A percentile compares a stretch with the other conserved stretches of the same genome.
Conservation (phyloP, 2,888 invertebrate species). For the Tiliacea aurago region DNA sequence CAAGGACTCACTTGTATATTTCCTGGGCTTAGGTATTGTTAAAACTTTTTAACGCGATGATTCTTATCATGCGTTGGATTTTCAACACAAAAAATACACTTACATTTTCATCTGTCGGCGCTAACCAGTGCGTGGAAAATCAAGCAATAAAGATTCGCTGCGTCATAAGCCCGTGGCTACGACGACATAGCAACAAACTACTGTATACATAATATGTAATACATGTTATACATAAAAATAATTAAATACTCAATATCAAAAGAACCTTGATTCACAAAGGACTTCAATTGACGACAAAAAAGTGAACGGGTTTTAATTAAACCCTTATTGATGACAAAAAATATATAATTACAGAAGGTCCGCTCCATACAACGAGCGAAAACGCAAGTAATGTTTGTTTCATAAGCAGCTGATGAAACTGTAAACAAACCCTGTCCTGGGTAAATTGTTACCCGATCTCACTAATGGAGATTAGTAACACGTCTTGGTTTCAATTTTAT, state of each 20-base stretch:
- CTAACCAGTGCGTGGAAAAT: too few species aligned
- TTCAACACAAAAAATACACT: too few species aligned
- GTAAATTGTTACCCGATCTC: background rate
- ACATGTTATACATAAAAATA: background rate
- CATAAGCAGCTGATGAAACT: background rate
- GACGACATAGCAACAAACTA: background rate
- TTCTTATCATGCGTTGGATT: too few species aligned
- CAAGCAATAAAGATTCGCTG: too few species aligned
- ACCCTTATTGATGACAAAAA: slow-evolving; percentile 20
- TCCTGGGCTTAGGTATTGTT: too few species aligned
- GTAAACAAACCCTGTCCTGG: too few species aligned
- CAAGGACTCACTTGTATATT: too few species aligned
- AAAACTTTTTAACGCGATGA: too few species aligned
- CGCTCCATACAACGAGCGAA: background rate
- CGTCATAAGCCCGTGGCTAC: too few species aligned
- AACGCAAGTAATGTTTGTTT: background rate
- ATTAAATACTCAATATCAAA: slow-evolving; percentile 32
- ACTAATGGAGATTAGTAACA: background rate
- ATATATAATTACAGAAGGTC: background rate
- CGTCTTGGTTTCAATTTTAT: background rate
- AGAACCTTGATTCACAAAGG: slow-evolving; percentile 33
- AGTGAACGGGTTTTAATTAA: slow-evolving; percentile 59
- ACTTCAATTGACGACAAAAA: slow-evolving; percentile 45
- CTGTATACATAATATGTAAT: too few species aligned
- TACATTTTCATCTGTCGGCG: too few species aligned